Percentiles rank a stretch among this genome's conserved stretches.
Conservation (phyloP, 1,140 invertebrate genomes). For the Eriocheir sinensis region DNA sequence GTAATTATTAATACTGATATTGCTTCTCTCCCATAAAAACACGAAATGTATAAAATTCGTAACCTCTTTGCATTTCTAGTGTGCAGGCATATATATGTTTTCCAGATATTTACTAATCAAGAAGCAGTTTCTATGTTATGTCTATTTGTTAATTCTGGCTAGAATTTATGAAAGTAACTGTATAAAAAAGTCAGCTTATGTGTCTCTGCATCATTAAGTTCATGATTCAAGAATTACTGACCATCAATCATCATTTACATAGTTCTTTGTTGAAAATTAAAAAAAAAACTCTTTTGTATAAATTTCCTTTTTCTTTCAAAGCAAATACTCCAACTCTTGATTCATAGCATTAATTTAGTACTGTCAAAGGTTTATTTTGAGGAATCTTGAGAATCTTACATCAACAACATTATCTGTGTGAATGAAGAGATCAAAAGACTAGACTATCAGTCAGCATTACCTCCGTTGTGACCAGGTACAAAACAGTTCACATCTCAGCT, state of each 20-base stretch:
- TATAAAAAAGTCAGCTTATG: slow-evolving; percentile 59
- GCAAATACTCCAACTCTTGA: no score
- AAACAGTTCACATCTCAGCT: not conserved
- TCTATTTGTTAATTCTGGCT: slow-evolving; percentile 57
- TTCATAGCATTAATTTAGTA: no score
- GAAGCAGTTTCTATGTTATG: slow-evolving; percentile 60
- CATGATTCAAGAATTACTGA: slow-evolving; percentile 51
- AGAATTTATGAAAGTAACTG: slow-evolving; percentile 49
- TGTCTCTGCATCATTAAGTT: slow-evolving; percentile 31
- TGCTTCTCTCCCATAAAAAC: slow-evolving; percentile 16
- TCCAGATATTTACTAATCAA: not conserved
- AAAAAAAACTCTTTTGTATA: no score
- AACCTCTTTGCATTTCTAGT: slow-evolving; percentile 19
- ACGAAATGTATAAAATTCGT: slow-evolving; percentile 18
- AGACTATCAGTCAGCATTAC: no score
- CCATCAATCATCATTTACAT: slow-evolving; percentile 57
- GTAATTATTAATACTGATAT: slow-evolving; percentile 26
- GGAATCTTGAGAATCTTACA: no score
- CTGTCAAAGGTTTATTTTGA: no score
- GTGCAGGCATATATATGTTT: not conserved
- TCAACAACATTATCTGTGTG: no score
- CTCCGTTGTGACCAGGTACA: not conserved
- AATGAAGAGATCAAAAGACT: no score
- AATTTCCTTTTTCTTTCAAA: no score
- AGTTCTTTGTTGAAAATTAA: slow-evolving; percentile 18